A percentile compares a stretch with the other conserved stretches of the same genome.
Evolutionary conservation across 2,113 vertebrate genomes (phyloP).

Genomic region (Brachypodius melanocephalos): DNA sequence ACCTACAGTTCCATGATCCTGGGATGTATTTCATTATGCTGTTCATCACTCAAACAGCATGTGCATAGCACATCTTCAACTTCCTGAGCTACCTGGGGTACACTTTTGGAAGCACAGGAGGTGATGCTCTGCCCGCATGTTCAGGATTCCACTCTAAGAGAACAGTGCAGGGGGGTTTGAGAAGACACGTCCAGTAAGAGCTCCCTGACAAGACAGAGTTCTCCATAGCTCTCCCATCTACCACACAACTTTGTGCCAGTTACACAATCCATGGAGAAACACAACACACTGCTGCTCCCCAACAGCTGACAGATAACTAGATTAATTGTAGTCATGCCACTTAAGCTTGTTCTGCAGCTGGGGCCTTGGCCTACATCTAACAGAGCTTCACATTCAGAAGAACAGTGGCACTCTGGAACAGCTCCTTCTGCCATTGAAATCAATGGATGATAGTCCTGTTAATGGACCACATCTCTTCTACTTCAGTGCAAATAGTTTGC

Average conservation of each 20-base stretch:
- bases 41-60: neutral
- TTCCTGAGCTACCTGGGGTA: neutral
- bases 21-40: neutral
- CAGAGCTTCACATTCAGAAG: neutral
- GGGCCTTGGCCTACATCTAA: neutral
- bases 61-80: neutral
- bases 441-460: neutral
- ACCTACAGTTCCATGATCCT: neutral
- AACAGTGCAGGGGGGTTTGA: neutral
- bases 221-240: neutral
- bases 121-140: neutral
- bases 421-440: neutral
- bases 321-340: neutral
- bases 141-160: neutral
- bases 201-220: neutral
- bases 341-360: neutral
- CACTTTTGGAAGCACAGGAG: neutral
- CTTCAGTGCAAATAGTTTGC: neutral
- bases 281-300: neutral
- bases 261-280: neutral
- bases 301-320: neutral
- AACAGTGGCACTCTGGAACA: neutral
- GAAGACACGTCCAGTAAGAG: neutral
- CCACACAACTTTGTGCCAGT: neutral
- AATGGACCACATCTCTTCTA: neutral